Conservation (phyloP, 2,113 vertebrate species). For the Rousettus leschenaultii region DNA sequence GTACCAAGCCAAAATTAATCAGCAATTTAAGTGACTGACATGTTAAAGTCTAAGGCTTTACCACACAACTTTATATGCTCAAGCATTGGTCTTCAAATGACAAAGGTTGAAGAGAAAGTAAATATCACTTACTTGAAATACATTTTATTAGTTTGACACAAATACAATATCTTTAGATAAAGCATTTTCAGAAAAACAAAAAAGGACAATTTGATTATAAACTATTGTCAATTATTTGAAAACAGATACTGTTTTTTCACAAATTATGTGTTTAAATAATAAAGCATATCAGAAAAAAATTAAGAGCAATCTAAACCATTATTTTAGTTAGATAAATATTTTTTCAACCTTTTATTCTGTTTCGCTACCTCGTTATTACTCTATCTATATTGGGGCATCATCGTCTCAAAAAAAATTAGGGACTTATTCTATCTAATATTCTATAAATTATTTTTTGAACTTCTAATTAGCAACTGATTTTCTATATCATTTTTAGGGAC, state of each 20-base stretch:
- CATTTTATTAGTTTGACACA: neutral
- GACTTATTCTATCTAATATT: neutral
- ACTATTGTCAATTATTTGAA: neutral
- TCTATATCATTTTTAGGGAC: neutral
- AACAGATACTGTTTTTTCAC: neutral
- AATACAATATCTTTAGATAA: neutral
- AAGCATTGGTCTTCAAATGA: neutral
- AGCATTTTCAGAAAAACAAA: neutral
- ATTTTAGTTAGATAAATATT: neutral
- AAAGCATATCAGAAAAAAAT: neutral
- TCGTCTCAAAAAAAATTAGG: neutral
- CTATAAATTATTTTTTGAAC: neutral
- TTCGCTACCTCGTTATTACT: neutral
- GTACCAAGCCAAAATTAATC: constrained; percentile 68
- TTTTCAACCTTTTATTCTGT: neutral
- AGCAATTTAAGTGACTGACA: constrained; percentile 72
- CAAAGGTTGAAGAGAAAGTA: neutral
- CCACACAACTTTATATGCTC: constrained; percentile 22
- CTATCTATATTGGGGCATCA: neutral
- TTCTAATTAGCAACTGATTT: neutral
- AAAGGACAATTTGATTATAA: neutral
- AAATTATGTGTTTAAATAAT: neutral
- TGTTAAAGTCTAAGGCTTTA: constrained; percentile 31
- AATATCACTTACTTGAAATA: neutral
- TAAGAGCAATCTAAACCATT: neutral